phyloP scores from a whole-genome alignment of 2,797 vertebrate genomes.

The Falco concolor region DNA sequence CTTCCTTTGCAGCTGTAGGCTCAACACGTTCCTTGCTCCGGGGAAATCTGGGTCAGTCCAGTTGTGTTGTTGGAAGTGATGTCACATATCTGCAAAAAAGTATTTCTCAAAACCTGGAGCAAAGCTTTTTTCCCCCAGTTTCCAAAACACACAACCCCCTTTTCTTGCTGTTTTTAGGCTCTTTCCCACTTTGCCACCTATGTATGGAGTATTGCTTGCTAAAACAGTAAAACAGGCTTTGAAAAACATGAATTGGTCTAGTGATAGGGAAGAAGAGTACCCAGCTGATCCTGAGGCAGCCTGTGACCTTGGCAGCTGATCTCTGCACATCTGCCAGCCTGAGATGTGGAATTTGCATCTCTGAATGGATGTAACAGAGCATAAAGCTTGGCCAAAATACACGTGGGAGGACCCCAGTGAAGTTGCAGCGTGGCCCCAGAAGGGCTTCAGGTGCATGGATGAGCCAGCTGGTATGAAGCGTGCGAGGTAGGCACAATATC shows the following conservation, averaged over 20 bases:
- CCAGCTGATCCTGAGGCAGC: background rate
- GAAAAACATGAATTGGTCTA: background rate
- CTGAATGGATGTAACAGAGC: background rate
- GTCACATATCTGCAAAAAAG: background rate
- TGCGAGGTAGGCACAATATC: background rate
- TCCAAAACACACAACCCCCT: background rate
- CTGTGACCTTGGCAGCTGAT: accelerated
- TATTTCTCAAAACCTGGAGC: background rate
- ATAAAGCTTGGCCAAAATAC: background rate
- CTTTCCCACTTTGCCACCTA: background rate
- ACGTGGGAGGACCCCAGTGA: background rate
- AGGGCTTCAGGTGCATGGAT: background rate
- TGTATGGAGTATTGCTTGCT: background rate
- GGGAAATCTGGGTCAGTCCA: background rate
- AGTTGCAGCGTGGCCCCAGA: background rate
- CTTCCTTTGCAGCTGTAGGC: background rate
- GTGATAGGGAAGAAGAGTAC: background rate
- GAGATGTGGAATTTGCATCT: background rate
- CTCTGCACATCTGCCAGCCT: background rate
- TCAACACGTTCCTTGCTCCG: background rate
- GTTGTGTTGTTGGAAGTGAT: background rate
- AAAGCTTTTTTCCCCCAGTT: background rate
- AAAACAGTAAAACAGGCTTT: background rate
- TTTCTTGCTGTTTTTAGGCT: background rate
- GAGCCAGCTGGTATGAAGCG: background rate